Conservation (phyloP, 2,113 vertebrate species). For the Pica pica region DNA sequence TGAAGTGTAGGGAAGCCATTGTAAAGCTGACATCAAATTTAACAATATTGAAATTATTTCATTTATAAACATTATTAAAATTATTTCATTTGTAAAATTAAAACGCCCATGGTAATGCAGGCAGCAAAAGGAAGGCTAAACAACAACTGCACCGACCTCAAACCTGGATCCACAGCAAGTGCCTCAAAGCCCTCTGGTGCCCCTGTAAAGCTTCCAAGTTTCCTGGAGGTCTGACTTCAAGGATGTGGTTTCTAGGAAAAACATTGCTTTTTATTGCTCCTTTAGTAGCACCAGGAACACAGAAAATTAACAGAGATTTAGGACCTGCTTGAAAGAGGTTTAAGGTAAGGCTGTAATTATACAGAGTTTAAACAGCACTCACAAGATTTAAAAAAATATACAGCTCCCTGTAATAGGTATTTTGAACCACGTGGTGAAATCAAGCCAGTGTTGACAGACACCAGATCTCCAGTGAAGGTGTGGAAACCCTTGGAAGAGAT, state of each 20-base stretch:
- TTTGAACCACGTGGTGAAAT: not conserved
- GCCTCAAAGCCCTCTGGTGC: not conserved
- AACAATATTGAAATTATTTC: not conserved
- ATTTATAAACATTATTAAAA: not conserved
- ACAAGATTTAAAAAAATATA: not conserved
- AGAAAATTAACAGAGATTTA: not conserved
- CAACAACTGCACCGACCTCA: not conserved
- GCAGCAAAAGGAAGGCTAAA: not conserved
- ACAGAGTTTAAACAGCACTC: not conserved
- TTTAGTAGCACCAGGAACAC: not conserved
- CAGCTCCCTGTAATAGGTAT: not conserved
- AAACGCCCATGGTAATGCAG: not conserved
- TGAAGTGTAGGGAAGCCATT: not conserved
- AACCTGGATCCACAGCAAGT: not conserved
- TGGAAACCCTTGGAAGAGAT: not conserved
- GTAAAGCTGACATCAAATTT: not conserved
- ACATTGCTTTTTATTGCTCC: not conserved
- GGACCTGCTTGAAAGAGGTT: not conserved
- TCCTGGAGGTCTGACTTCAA: not conserved
- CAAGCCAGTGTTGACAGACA: not conserved
- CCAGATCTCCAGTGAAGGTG: not conserved
- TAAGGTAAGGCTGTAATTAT: not conserved
- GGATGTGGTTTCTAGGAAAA: not conserved
- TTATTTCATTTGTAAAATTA: not conserved
- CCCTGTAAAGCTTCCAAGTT: not conserved